These are phyloP conservation scores for Pandemis cinnamomeana DNA, from an alignment of 2,888 invertebrate genomes.

Conservation along the genomic window DNA sequence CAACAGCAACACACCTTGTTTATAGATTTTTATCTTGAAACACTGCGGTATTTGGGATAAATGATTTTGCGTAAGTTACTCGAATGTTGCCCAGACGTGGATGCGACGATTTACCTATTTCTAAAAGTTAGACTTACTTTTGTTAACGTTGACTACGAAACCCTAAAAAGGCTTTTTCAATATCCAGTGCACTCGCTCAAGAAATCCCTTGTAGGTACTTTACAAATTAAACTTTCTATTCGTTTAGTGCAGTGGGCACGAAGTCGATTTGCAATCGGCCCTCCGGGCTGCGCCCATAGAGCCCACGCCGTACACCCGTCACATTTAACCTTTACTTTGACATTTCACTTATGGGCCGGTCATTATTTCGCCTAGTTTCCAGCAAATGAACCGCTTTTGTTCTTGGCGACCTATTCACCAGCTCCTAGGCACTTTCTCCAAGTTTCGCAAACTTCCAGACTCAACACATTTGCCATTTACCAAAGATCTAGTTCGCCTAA, in stretches of 20 bases:
- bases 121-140: too few species aligned
- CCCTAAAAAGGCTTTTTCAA: not conserved
- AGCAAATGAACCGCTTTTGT: conserved; percentile 80
- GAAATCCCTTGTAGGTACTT: not conserved
- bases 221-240: conserved; percentile 11
- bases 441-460: conserved; percentile 75
- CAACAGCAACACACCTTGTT: too few species aligned
- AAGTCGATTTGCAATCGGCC: conserved; percentile 27
- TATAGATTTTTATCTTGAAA: too few species aligned
- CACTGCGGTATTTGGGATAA: too few species aligned
- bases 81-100: too few species aligned
- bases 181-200: not conserved
- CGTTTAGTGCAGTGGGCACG: conserved; percentile 1
- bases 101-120: too few species aligned
- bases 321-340: conserved; percentile 80
- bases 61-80: too few species aligned
- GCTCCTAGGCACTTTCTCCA: conserved; percentile 71
- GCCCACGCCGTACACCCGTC: conserved; percentile 61
- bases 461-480: conserved; percentile 72
- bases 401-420: conserved; percentile 67
- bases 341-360: conserved; percentile 75
- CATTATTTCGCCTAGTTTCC: conserved; percentile 75
- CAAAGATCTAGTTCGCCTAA: conserved; percentile 66
- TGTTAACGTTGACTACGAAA: too few species aligned
- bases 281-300: conserved; percentile 23